Conservation (phyloP, 92 coral and sea anemone genomes). For the Palythoa heliodiscus region DNA sequence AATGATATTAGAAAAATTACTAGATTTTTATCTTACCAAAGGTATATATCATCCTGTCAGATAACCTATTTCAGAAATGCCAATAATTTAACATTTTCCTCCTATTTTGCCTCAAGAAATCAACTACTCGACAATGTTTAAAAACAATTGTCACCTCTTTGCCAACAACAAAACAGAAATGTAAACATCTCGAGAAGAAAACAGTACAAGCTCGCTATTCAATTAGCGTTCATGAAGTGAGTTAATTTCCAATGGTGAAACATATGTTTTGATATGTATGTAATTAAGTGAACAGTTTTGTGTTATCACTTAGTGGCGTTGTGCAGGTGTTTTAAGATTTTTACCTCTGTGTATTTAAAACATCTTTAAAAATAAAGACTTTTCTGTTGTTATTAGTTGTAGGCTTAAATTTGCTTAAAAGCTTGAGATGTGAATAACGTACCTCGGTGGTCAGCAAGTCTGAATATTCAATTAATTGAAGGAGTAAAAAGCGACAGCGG, state of each 20-base stretch:
- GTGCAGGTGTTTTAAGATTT: not conserved
- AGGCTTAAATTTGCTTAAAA: too few species aligned
- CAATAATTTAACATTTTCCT: conserved; percentile 7
- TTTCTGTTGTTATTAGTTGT: too few species aligned
- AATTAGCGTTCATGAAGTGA: not conserved
- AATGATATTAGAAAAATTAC: not conserved
- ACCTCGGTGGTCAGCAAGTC: too few species aligned
- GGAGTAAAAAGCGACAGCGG: too few species aligned
- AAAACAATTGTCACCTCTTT: not conserved
- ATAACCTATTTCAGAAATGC: conserved; percentile 27
- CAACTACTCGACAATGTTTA: not conserved
- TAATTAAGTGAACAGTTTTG: not conserved
- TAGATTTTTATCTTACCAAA: conserved; percentile 11
- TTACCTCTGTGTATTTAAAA: not conserved
- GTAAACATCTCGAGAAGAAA: not conserved
- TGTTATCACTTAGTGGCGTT: not conserved
- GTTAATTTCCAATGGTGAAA: not conserved
- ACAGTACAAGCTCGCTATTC: not conserved
- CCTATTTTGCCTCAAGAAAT: conserved; percentile 11
- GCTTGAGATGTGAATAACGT: too few species aligned
- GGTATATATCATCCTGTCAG: conserved; percentile 29
- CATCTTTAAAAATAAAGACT: too few species aligned
- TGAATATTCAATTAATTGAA: too few species aligned
- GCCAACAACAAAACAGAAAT: not conserved
- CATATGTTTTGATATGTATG: too few species aligned